Evolutionary conservation across 1,140 invertebrate genomes (phyloP), one percentile per base, ranked within the genome.

Genomic region (Drosophila pruinosa): DNA sequence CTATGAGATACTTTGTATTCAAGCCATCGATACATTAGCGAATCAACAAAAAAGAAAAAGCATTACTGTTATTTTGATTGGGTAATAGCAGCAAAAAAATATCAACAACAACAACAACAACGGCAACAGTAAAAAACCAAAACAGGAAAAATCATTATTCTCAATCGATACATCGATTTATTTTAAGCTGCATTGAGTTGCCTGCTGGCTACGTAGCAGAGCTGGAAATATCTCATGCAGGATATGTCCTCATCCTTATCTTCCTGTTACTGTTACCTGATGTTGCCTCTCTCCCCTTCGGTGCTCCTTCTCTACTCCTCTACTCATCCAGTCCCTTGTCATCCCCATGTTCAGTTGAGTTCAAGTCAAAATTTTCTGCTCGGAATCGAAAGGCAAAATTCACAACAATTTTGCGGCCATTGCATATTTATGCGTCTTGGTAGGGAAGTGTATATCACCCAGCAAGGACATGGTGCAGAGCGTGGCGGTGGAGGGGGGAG

Each of bases 161-260:
- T 41, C 69, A 81, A 86, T 86, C 77, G 77, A 77, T 85, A 85
- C 45, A 81, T 85, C 77, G 81, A 86, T 45, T 41, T 53, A 7
- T 24, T 19, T 0, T 15, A 7, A 6, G 17, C 14, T 24, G n/a
- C n/a, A n/a, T n/a, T n/a, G n/a, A n/a, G 15, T 21, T 38, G 15
- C 8, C 4, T 21, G 15, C 7, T n/a, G 43, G 4, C 15, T 31
- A 36, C 19, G 36, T 56, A 26, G 36, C 5, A 21, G 17, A 38
- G n/a, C 19, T 17, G 31, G 10, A 21, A 36, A 50, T 62, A 68
- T 59, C 50, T 47, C 38, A 58, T 75, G 76, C 67, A 70, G 31
- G 7, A n/a, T 15, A 38, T 48, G 24, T 50, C 22, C 39, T 62
- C 24, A 19, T 34, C 24, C 54, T 15, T 8, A 7, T 41, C 14